Percentiles rank a stretch among this genome's conserved stretches.
Conservation (phyloP, 1,140 invertebrate genomes). For the Neodiprion fabricii region DNA sequence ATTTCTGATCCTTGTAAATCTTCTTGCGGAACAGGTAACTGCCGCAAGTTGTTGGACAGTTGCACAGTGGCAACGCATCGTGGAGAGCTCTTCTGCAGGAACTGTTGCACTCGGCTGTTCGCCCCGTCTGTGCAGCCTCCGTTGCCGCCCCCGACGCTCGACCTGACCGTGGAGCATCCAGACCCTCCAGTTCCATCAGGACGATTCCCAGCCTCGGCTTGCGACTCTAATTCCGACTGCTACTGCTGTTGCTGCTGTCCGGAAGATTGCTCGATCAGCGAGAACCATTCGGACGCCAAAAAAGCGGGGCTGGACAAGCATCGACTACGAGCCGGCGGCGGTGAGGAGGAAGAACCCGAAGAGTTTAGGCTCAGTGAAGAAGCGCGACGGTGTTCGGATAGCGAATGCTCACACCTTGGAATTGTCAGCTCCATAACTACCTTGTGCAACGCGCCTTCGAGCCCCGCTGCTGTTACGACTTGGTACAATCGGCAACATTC, state of each 20-base stretch:
- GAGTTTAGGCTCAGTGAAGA: slow-evolving; percentile 12
- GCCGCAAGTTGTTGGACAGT: slow-evolving; percentile 45
- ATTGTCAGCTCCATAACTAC: slow-evolving; percentile 8
- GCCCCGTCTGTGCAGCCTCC: neutral
- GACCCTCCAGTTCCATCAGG: slow-evolving; percentile 10
- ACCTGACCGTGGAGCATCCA: neutral
- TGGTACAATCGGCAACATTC: slow-evolving; percentile 30
- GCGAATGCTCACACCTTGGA: slow-evolving; percentile 11
- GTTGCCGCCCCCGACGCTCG: slow-evolving; percentile 9
- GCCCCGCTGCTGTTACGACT: slow-evolving; percentile 21
- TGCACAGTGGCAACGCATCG: slow-evolving; percentile 44
- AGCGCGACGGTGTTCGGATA: slow-evolving; percentile 23
- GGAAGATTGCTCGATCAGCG: slow-evolving; percentile 8
- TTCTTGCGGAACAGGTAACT: slow-evolving; percentile 41
- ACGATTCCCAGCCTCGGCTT: neutral
- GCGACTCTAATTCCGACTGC: slow-evolving; percentile 19
- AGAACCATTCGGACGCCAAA: neutral
- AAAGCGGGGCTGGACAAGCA: slow-evolving; percentile 25
- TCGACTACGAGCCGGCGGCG: slow-evolving; percentile 33
- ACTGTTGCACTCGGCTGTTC: slow-evolving; percentile 35
- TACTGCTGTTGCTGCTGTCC: slow-evolving; percentile 22
- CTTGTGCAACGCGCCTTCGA: slow-evolving; percentile 6
- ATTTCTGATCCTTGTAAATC: no score
- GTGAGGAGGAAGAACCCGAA: slow-evolving; percentile 23
- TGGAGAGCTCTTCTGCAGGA: slow-evolving; percentile 52